Base-by-base conservation (phyloP, 2,888 invertebrate species). In the Melangyna quadrimaculata region DNA sequence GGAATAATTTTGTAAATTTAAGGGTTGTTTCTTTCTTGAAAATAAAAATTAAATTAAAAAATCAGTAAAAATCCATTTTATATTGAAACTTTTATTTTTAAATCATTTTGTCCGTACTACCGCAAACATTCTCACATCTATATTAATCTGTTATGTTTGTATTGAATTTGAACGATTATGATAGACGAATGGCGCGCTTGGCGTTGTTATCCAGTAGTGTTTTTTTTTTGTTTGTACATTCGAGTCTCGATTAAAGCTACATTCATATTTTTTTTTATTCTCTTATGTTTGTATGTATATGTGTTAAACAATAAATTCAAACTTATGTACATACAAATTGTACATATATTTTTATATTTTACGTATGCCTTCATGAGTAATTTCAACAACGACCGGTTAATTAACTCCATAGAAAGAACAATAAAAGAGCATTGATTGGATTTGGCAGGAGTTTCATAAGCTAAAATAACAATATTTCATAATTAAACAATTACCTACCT, bases 391-490 rank as follows among this genome's bases (percentile, higher is more conserved):
- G 40, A 72, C 74, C 84, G 83, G 79, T 84, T 43, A 45, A 67
- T 45, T 45, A 69, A 40, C 32, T 71, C 32, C 35, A 71, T 48
- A 73, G 14, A 53, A 53, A 63, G 10, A 22, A 29, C 2, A 24
- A 24, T 1, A 10, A 40, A 19, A 67, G 77, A 74, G 82, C 84
- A 87, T 87, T 88, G 88, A 87, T 88, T 88, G 88, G 88, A 87
- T 88, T 88, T 87, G 83, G 81, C 70, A 80, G 70, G 71, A 78
- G 74, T 77, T 61, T 70, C 32, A 14, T 57, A 19, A 29, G 24
- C 17, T 51, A 55, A 55, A n/a, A 55, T 10, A 40, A 32, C 65
- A 73, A n/a, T 78, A 48, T 43, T 48, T 57, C 57, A 17, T 22
- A 27, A 53, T 53, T 53, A 27, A n/a, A n/a, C n/a, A 0, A n/a